Evolutionary conservation across 1,140 invertebrate genomes (phyloP).

Genomic region (Anadara kagoshimensis): DNA sequence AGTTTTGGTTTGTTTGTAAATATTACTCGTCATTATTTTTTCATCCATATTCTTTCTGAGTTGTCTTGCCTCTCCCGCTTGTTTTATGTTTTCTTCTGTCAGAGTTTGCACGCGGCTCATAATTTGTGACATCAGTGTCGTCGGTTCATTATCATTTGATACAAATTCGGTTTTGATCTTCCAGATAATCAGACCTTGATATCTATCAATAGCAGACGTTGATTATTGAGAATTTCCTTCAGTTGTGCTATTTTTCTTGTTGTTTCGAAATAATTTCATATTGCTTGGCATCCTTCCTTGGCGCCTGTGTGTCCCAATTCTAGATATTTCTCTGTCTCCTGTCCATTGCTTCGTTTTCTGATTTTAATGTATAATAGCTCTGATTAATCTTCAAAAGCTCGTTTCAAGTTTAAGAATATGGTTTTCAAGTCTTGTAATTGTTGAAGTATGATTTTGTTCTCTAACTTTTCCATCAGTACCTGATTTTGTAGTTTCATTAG

Average conservation of each 20-base stretch:
- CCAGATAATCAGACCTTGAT: conserved; percentile 49
- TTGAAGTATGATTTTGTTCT: conserved; percentile 59
- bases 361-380: conserved; percentile 51
- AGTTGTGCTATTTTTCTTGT: conserved; percentile 53
- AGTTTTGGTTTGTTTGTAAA: not conserved
- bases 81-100: conserved; percentile 52
- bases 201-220: conserved; percentile 52
- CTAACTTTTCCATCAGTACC: conserved; percentile 55
- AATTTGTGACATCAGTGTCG: conserved; percentile 54
- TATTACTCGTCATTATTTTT: not conserved
- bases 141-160: conserved; percentile 64
- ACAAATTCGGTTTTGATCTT: conserved; percentile 61
- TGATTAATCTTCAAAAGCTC: conserved; percentile 63
- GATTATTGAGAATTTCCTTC: conserved; percentile 50
- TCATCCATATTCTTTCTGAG: conserved; percentile 30
- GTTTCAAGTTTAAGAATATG: conserved; percentile 65
- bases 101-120: conserved; percentile 60
- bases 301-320: conserved; percentile 47
- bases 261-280: conserved; percentile 52
- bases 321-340: conserved; percentile 54
- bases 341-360: conserved; percentile 53
- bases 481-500: conserved; percentile 66
- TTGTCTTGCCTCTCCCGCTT: conserved; percentile 43
- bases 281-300: conserved; percentile 32
- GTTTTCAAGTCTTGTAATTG: conserved; percentile 63